Evolutionary conservation across 2,888 invertebrate species (phyloP), one percentile per base, ranked within the genome.

Genomic region (Xanthia icteritia): DNA sequence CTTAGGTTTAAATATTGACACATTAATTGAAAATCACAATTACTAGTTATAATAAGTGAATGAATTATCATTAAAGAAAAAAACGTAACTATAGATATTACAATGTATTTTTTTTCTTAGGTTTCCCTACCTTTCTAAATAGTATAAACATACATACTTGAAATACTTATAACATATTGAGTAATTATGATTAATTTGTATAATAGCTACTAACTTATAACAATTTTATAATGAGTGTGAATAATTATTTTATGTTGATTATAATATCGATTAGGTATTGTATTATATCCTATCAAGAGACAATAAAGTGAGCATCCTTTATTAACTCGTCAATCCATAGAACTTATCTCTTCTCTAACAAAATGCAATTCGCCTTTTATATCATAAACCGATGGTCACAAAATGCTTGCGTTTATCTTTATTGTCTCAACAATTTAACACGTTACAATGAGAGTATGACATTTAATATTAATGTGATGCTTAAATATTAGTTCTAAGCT

Each of bases 1-100:
- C 92, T 93, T 94, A 95, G 77, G 89, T 88, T 92, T 91, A 91
- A 91, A 94, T 93, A 95, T 95, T 95, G 95, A 95, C 94, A 94
- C 92, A 90, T 90, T 94, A 95, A 95, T 95, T 95, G 94, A 93
- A 94, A 95, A 94, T 90, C 91, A 93, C 93, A 92, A 91, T 90
- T 91, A 93, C 90, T 90, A 79, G 75, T 63, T 67, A 91, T 90
- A 89, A 84, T 83, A 83, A 60, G 84, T 90, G 87, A 91, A 90
- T 90, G 87, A 90, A 90, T 90, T 84, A 90, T 88, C 88, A 85
- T 74, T 91, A 92, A 88, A 90, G 89, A 92, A 90, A 86, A 88
- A 92, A 90, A 91, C 88, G 77, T 89, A 90, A 91, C 87, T 88
- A 90, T 89, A 90, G 83, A 87, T 80, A 90, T 88, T 90, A 91